Evolutionary conservation across 2,888 invertebrate genomes (phyloP), one percentile per base, ranked within the genome.

Genomic region (Ferrisia virgata): DNA sequence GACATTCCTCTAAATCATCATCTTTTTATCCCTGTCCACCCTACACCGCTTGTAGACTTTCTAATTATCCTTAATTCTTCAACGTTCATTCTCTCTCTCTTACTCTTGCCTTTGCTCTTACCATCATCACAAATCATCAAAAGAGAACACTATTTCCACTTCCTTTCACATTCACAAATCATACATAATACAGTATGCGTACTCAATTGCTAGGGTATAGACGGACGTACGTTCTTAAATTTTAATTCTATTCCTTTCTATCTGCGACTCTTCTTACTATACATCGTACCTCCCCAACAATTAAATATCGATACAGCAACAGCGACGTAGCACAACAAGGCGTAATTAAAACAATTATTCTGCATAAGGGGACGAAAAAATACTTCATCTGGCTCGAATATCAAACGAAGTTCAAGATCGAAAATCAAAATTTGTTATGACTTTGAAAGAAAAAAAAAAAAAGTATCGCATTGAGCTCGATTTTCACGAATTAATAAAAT

Each of bases 111-210:
- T 0, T 18, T 22, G 8, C 53, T 53, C 53, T 22, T 53, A 22
- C 53, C 53, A 8, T 53, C 53, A 3, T 2, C 13, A 28, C 15
- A 15, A 28, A 28, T 64, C 64, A 64, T 64, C 64, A 64, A 64
- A 64, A 64, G 64, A 28, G 64, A 64, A 64, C 64, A 28, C 22
- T 64, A 64, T 64, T 64, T 64, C 64, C 28, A 64, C 64, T 64
- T 64, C 64, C 64, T 64, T 28, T 64, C 64, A 64, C 64, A 53
- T 53, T 53, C 53, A 64, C 64, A 64, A 64, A 64, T 64, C 64
- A 64, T 39, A 39, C 39, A n/a, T 53, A 53, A 53, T 53, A 22
- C 11, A 53, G 22, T 53, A n/a, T n/a, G n/a, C n/a, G n/a, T n/a
- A n/a, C n/a, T n/a, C n/a, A n/a, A n/a, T n/a, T n/a, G n/a, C n/a